These are phyloP conservation scores for Alethe diademata DNA, from an alignment of 2,113 vertebrate species.

Conservation along the genomic window DNA sequence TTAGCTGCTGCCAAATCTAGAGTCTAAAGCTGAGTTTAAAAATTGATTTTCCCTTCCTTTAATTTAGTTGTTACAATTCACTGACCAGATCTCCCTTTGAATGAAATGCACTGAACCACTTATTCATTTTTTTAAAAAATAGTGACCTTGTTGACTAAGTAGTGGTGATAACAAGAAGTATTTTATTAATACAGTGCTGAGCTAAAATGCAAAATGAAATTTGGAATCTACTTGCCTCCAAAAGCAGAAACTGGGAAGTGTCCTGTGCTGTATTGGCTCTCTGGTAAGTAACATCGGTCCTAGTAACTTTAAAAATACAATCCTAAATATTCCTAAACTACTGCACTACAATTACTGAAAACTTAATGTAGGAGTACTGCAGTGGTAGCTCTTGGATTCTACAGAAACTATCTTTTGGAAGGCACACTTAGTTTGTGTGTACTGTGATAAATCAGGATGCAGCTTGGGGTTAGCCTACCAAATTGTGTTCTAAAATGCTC, in stretches of 20 bases:
- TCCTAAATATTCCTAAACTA: neutral
- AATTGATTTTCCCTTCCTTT: neutral
- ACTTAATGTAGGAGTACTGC: neutral
- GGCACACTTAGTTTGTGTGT: neutral
- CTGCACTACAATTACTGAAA: neutral
- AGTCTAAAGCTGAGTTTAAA: neutral
- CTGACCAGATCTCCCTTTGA: neutral
- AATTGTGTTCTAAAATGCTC: neutral
- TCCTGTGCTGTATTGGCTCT: constrained; percentile 94
- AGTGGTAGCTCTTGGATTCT: neutral
- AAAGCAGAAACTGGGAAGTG: constrained; percentile 89
- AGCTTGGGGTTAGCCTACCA: neutral
- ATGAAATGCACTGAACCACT: neutral
- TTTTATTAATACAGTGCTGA: constrained; percentile 78
- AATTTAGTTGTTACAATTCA: neutral
- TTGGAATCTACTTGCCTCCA: constrained; percentile 90
- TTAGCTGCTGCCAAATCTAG: neutral
- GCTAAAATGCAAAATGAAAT: constrained; percentile 95
- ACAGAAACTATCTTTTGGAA: neutral
- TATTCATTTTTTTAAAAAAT: neutral
- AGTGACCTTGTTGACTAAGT: neutral
- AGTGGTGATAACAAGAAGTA: neutral
- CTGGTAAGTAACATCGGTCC: constrained; percentile 74
- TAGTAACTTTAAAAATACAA: neutral
- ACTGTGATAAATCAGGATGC: neutral